Evolutionary conservation across 2,888 invertebrate species (phyloP).

Genomic region (Chorisops tibialis): DNA sequence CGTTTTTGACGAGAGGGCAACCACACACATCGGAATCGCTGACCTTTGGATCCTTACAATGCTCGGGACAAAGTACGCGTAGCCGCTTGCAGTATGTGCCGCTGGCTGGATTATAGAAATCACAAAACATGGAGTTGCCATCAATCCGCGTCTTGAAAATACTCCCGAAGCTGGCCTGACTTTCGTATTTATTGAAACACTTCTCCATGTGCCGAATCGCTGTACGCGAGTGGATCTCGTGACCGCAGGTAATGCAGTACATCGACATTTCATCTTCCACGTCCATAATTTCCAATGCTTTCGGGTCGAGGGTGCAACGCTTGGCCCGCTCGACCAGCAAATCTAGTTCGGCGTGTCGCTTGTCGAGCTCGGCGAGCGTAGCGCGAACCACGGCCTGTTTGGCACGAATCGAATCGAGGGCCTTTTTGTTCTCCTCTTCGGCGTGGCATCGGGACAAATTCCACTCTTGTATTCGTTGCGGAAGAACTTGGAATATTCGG

Average conservation of each 20-base stretch:
- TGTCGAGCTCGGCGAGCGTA: conserved; percentile 75
- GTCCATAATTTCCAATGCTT: conserved; percentile 60
- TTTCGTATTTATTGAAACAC: conserved; percentile 96
- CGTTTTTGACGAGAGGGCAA: conserved; percentile 80
- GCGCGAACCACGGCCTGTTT: conserved; percentile 76
- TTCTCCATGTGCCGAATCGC: conserved; percentile 97
- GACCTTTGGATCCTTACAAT: conserved; percentile 91
- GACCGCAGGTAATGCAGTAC: conserved; percentile 96
- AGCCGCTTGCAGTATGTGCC: conserved; percentile 94
- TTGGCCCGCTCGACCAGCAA: conserved; percentile 75
- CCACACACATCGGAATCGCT: conserved; percentile 87
- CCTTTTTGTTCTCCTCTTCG: conserved; percentile 73
- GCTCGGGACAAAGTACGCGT: conserved; percentile 94
- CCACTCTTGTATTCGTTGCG: conserved; percentile 92
- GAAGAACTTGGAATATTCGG: conserved; percentile 80
- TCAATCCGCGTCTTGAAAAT: conserved; percentile 92
- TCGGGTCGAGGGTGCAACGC: conserved; percentile 64
- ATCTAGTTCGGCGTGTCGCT: conserved; percentile 74
- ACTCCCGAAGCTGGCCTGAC: conserved; percentile 94
- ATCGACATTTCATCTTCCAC: conserved; percentile 68
- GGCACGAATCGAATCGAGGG: conserved; percentile 70
- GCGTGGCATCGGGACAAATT: conserved; percentile 80
- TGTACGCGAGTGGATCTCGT: conserved; percentile 86
- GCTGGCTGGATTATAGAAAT: conserved; percentile 84
- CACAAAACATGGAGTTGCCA: conserved; percentile 96